Percentiles rank a stretch among this genome's conserved stretches.
phyloP scores from a whole-genome alignment of 1,140 invertebrate genomes.

The Drosophila mojavensis region DNA sequence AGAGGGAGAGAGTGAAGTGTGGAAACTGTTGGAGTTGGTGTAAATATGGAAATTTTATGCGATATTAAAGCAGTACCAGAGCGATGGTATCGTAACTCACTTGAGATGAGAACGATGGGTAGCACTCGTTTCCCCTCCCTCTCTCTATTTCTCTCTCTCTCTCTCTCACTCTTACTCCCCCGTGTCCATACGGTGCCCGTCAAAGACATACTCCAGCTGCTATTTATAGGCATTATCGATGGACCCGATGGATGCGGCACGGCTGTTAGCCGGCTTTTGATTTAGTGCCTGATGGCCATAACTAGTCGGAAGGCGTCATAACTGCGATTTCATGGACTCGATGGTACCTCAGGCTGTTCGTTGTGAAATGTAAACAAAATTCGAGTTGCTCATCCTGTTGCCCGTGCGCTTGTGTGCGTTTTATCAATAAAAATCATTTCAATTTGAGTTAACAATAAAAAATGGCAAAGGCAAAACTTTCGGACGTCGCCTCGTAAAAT shows the following conservation, averaged over 20 bases:
- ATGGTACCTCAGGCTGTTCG: not conserved
- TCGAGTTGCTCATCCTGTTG: conserved; percentile 14
- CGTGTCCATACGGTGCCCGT: no score
- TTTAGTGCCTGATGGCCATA: conserved; percentile 54
- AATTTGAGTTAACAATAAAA: conserved; percentile 74
- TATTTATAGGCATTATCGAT: not conserved
- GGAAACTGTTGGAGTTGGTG: no score
- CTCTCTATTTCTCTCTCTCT: no score
- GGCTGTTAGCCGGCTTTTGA: conserved; percentile 42
- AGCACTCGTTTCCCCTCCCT: no score
- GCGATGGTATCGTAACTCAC: no score
- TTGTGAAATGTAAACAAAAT: not conserved
- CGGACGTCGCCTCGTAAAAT: conserved; percentile 21
- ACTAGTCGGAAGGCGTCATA: conserved; percentile 1
- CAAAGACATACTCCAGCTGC: no score
- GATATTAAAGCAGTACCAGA: no score
- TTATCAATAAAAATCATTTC: conserved; percentile 76
- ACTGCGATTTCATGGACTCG: conserved; percentile 58
- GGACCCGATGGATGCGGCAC: no score
- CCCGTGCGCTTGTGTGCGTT: conserved; percentile 7
- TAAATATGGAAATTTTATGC: no score
- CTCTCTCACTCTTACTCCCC: no score
- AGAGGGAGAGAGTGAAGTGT: no score
- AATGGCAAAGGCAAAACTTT: conserved; percentile 45
- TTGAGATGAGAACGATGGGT: no score